Evolutionary conservation across 2,888 invertebrate genomes (phyloP).

Genomic region (Melangyna quadrimaculata): DNA sequence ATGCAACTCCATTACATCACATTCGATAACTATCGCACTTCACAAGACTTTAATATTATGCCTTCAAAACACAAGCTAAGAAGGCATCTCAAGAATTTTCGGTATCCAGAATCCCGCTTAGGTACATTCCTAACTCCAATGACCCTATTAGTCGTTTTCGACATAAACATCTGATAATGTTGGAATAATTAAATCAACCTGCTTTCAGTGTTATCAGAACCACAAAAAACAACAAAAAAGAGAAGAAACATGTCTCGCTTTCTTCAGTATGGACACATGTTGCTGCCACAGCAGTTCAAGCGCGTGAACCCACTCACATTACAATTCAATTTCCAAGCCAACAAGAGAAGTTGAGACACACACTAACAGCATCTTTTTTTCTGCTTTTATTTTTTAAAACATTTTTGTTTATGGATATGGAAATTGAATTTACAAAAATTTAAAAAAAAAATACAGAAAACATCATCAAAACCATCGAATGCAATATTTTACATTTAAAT

Average conservation of each 20-base stretch:
- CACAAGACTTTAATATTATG: not conserved
- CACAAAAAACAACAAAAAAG: no score
- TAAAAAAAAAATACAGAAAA: constrained; percentile 2
- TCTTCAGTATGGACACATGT: constrained; percentile 42
- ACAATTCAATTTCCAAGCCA: constrained; percentile 52
- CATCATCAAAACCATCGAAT: constrained; percentile 41
- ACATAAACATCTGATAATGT: constrained; percentile 17
- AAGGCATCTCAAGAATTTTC: not conserved
- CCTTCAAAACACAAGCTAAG: not conserved
- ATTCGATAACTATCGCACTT: not conserved
- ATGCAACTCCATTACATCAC: not conserved
- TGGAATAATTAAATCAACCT: constrained; percentile 27
- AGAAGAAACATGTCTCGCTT: constrained; percentile 47
- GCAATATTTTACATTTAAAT: constrained; percentile 70
- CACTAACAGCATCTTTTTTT: constrained; percentile 35
- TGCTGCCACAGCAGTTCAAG: constrained; percentile 44
- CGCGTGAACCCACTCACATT: constrained; percentile 62
- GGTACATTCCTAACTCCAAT: constrained; percentile 10
- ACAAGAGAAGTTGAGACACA: constrained; percentile 35
- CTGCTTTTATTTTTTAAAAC: not conserved
- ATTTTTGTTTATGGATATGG: constrained; percentile 70
- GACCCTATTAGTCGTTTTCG: not conserved
- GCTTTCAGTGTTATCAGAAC: constrained; percentile 32
- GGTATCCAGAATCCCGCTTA: not conserved
- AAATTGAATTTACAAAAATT: constrained; percentile 41